These are phyloP conservation scores for Sphenopsis melanotis DNA, from an alignment of 2,797 vertebrate genomes.

Conservation along the genomic window DNA sequence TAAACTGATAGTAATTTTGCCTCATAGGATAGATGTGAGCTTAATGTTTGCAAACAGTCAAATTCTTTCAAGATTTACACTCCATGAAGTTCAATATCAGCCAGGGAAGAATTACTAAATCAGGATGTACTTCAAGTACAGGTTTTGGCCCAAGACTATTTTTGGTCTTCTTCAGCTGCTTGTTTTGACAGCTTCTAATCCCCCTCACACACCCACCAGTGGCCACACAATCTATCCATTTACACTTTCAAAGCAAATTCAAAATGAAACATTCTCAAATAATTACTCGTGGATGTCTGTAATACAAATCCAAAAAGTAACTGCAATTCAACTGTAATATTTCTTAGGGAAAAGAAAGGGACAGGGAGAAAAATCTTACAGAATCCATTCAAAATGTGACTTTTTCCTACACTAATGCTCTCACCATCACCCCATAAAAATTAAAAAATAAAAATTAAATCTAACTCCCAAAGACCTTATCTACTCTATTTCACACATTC, in stretches of 20 bases:
- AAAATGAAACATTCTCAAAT: slow-evolving; percentile 50
- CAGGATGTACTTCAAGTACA: slow-evolving; percentile 17
- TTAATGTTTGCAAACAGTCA: slow-evolving; percentile 59
- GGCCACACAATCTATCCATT: slow-evolving; percentile 18
- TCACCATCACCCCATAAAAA: background rate
- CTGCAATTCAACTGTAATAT: background rate
- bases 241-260: slow-evolving; percentile 35
- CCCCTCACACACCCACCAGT: slow-evolving; percentile 17
- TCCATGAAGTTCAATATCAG: slow-evolving; percentile 20
- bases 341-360: background rate
- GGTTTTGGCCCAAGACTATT: slow-evolving; percentile 53
- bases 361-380: background rate
- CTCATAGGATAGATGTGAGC: slow-evolving; percentile 35
- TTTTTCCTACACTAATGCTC: background rate
- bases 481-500: background rate
- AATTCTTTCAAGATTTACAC: slow-evolving; percentile 45
- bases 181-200: slow-evolving; percentile 66
- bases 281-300: slow-evolving; percentile 20
- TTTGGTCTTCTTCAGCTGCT: slow-evolving; percentile 45
- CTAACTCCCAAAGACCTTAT: background rate
- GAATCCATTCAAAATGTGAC: background rate
- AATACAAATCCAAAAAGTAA: slow-evolving; percentile 31
- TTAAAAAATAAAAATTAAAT: background rate
- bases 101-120: slow-evolving; percentile 38
- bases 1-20: slow-evolving; percentile 68